Evolutionary conservation across 2,888 invertebrate genomes (phyloP).

Genomic region (Neocrepidodera transversa): DNA sequence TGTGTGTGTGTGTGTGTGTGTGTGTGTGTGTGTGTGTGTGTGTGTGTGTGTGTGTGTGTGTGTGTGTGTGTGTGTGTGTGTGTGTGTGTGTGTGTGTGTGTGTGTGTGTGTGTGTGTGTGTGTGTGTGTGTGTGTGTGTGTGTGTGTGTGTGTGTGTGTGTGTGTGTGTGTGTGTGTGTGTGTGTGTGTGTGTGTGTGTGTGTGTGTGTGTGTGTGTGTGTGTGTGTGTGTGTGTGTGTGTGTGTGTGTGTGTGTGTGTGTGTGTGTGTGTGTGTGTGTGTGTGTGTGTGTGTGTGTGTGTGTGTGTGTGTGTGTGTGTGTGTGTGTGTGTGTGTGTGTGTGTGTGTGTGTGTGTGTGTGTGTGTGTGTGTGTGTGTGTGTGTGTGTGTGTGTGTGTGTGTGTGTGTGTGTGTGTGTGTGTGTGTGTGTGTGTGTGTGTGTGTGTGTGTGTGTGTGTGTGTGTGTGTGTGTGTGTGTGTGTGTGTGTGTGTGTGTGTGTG

Average conservation of each 20-base stretch:
- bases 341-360: constrained; percentile 1
- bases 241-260: not conserved
- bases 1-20: constrained; percentile 11
- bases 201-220: constrained; percentile 1
- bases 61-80: constrained; percentile 1
- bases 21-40: constrained; percentile 1
- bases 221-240: constrained; percentile 1
- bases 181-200: constrained; percentile 1
- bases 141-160: constrained; percentile 1
- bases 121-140: constrained; percentile 1
- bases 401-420: constrained; percentile 1
- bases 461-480: constrained; percentile 1
- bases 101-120: constrained; percentile 1
- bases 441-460: constrained; percentile 1
- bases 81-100: constrained; percentile 1
- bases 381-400: not conserved
- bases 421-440: constrained; percentile 1
- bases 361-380: constrained; percentile 1
- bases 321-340: constrained; percentile 1
- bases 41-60: constrained; percentile 1
- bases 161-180: constrained; percentile 1
- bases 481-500: constrained; percentile 1
- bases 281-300: constrained; percentile 1
- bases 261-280: constrained; percentile 1
- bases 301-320: constrained; percentile 1